Evolutionary conservation across 2,797 vertebrate genomes (phyloP).

Genomic region (Prunella strophiata): DNA sequence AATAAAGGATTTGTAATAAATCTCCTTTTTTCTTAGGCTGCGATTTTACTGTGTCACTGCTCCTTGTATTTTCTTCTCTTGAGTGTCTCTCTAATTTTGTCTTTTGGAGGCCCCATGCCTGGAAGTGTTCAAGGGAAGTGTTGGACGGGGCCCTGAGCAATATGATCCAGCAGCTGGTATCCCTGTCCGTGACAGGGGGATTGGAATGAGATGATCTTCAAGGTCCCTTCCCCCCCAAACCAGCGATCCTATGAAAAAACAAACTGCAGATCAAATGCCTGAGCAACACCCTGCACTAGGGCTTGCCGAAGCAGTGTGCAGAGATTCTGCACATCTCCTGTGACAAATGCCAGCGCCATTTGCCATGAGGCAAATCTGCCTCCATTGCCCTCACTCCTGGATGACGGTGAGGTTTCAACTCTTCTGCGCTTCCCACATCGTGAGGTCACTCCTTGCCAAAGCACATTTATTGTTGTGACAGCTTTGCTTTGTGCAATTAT

Average conservation of each 20-base stretch:
- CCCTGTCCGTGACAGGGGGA: not conserved
- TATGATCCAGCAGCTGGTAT: not conserved
- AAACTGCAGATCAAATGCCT: not conserved
- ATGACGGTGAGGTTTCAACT: not conserved
- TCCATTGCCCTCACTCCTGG: not conserved
- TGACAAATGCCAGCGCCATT: not conserved
- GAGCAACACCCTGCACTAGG: not conserved
- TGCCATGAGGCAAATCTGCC: not conserved
- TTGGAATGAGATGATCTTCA: not conserved
- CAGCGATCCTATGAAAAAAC: not conserved
- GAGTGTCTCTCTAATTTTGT: not conserved
- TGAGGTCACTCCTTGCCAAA: not conserved
- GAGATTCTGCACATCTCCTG: not conserved
- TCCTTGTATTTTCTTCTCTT: not conserved
- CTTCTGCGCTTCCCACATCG: not conserved
- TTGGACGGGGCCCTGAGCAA: not conserved
- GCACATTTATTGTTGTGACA: not conserved
- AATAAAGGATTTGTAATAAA: not conserved
- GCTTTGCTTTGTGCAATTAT: slow-evolving; percentile 48
- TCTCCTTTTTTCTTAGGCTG: not conserved
- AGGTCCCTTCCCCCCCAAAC: not conserved
- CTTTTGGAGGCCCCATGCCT: not conserved
- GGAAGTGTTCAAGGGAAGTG: not conserved
- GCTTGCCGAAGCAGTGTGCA: not conserved
- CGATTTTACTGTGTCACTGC: not conserved